A percentile compares a stretch with the other conserved stretches of the same genome.
Conservation (phyloP, 2,888 invertebrate species). For the Microdon myrmicae region DNA sequence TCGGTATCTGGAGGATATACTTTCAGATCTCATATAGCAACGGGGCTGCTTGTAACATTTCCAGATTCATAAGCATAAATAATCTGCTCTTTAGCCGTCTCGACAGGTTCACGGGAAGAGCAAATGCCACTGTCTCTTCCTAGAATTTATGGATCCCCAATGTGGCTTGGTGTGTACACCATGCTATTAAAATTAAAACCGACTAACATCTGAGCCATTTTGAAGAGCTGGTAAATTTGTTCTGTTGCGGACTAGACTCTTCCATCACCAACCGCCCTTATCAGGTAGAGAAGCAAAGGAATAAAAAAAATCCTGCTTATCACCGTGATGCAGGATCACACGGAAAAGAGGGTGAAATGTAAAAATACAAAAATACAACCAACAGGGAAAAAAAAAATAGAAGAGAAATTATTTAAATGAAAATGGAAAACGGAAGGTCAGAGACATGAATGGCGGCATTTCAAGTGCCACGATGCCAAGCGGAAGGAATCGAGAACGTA, state of each 20-base stretch:
- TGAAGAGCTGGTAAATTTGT: constrained; percentile 17
- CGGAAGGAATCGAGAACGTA: constrained; percentile 48
- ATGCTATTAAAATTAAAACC: constrained; percentile 50
- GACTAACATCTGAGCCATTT: constrained; percentile 46
- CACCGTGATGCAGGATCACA: constrained; percentile 42
- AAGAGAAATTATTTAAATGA: constrained; percentile 1
- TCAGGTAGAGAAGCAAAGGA: neutral
- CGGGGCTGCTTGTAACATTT: constrained; percentile 28
- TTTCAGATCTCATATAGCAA: constrained; percentile 41
- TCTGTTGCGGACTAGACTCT: constrained; percentile 3
- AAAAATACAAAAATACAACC: constrained; percentile 2
- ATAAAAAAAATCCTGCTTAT: constrained; percentile 12
- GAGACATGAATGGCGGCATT: constrained; percentile 19
- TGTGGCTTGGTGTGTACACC: constrained; percentile 8
- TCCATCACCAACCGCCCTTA: constrained; percentile 2
- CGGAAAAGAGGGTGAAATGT: constrained; percentile 27
- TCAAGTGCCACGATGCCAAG: constrained; percentile 41
- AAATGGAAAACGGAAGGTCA: constrained; percentile 8
- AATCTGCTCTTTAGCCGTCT: constrained; percentile 25
- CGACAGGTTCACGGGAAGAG: constrained; percentile 11
- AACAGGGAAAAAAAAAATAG: neutral
- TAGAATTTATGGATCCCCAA: constrained; percentile 40
- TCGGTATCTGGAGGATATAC: constrained; percentile 40
- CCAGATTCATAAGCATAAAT: constrained; percentile 43
- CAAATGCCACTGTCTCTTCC: constrained; percentile 30